Evolutionary conservation across 2,113 vertebrate genomes (phyloP), one percentile per base, ranked within the genome.

Genomic region (Sceloporus undulatus): DNA sequence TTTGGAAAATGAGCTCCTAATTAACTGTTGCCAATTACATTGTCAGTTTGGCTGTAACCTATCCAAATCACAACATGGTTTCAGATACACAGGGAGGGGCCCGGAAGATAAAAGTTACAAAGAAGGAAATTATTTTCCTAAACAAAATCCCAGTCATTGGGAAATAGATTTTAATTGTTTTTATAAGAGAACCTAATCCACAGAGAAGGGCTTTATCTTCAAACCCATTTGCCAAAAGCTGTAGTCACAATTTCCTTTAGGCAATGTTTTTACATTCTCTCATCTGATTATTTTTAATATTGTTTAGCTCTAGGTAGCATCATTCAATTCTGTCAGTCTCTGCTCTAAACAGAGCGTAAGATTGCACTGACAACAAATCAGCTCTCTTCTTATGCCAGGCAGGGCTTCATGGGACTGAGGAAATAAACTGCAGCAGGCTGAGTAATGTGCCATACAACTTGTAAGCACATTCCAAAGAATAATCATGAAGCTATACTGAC

Each of bases 111-210:
- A 73, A 79, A 76, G 11, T 4, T 79, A 56, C 29, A 9, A 29
- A 16, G 59, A 86, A 75, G 89, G 7, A 48, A 90, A 84, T 23
- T 56, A 79, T 65, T 88, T 84, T 1, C 1, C 56, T 23, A 85
- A 83, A 92, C 77, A 89, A 88, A 91, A 91, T 91, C 85, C 80
- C 76, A 78, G 40, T 89, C 91, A 90, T 84, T 88, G 87, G 8
- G n/a, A 80, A 14, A 84, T 2, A 79, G 73, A 48, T 92, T 84
- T 75, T 90, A 88, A 90, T 85, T 84, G 71, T 19, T 93, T 84
- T 3, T 77, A 23, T 79, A 25, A 79, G 56, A 66, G 52, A 94
- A 89, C 9, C 21, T 40, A 86, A 86, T 88, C 85, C 88, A 79
- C 1, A 11, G 0, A 71, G 81, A 85, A 84, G 56, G 79, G 65